phyloP scores from a whole-genome alignment of 2,888 invertebrate species.

The Drosophila trichaetosa region DNA sequence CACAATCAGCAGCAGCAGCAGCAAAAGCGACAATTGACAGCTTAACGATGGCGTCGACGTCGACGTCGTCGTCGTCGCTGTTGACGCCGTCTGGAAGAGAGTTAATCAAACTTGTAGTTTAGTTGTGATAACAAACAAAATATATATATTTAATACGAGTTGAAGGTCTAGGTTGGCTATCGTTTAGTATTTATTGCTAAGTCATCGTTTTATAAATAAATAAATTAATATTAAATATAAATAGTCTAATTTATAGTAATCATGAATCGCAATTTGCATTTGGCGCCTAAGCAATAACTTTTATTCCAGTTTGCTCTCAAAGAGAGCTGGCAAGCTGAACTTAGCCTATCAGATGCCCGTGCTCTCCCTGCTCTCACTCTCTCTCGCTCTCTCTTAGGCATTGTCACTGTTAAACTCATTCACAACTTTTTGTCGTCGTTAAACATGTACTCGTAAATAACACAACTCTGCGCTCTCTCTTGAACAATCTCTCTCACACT shows the following conservation, averaged over 20 bases:
- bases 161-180: neutral
- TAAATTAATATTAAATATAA: neutral
- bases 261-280: neutral
- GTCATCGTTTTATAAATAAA: neutral
- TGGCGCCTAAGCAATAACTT: neutral
- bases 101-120: neutral
- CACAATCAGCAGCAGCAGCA: slow-evolving; percentile 47
- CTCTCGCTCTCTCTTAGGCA: neutral
- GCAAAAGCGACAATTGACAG: slow-evolving; percentile 46
- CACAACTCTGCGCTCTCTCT: slow-evolving; percentile 17
- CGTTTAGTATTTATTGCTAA: neutral
- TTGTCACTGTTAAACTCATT: slow-evolving; percentile 42
- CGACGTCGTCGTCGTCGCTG: slow-evolving; percentile 15
- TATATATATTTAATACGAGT: neutral
- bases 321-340: slow-evolving; percentile 14
- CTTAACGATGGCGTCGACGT: slow-evolving; percentile 23
- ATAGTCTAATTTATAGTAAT: neutral
- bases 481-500: neutral
- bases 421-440: slow-evolving; percentile 55
- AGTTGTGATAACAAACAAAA: slow-evolving; percentile 4
- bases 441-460: slow-evolving; percentile 23
- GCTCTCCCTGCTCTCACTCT: slow-evolving; percentile 1
- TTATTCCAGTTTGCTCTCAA: neutral
- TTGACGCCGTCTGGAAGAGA: slow-evolving; percentile 34
- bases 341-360: neutral